Evolutionary conservation across 2,797 vertebrate genomes (phyloP), one percentile per base, ranked within the genome.

Genomic region (Danio tinwini): DNA sequence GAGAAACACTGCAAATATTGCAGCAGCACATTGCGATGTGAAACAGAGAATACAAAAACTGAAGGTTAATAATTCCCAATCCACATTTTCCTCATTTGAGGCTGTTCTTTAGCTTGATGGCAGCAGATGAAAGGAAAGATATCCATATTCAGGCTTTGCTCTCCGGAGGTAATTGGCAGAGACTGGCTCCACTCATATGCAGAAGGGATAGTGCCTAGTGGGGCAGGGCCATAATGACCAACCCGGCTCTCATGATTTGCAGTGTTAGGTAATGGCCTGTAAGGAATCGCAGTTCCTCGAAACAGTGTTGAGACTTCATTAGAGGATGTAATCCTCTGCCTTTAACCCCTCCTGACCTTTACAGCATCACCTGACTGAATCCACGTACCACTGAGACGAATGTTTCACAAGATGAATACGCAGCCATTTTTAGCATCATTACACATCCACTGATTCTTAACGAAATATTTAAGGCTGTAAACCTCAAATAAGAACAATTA

Each of bases 251-350:
- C 50, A 62, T 70, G 67, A 70, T 59, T 61, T 78, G 59, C 47
- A 19, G 68, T 73, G 78, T 73, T 72, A 47, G 58, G 61, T 80
- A 72, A 72, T 73, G 69, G 78, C 50, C 78, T 72, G 78, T 72
- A 78, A 72, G 78, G 69, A 80, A 80, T 58, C 40, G 2, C 19
- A 65, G 58, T 79, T 64, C 68, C 50, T 39, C 14, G 47, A 53
- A 64, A 70, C 65, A 72, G 47, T 79, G 68, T 55, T 19, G 77
- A 56, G 77, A 79, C 77, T 79, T 72, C 77, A 79, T 79, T 79
- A 79, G 78, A 73, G 78, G 61, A 73, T 80, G 21, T 80, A 65
- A 80, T 80, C 69, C 52, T 80, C 68, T 80, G 77, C 77, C 77
- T 80, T 73, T 73, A 80, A 80, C 78, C 78, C 61, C 50, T 53